Percentiles rank a stretch among this genome's conserved stretches.
These are phyloP conservation scores for Perca flavescens DNA, from an alignment of 2,113 vertebrate genomes.

Conservation along the genomic window DNA sequence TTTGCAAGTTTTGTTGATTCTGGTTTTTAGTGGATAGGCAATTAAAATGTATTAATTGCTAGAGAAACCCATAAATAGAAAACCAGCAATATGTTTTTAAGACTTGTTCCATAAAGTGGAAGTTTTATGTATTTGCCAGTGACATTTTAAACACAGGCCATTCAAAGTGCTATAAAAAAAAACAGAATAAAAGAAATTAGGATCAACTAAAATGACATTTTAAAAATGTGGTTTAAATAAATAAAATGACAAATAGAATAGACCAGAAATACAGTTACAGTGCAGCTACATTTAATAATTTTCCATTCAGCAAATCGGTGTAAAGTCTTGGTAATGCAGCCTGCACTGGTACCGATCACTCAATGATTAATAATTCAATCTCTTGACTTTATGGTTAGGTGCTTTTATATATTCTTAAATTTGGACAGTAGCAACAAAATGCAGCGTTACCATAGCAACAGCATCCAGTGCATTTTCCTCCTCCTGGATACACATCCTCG, in stretches of 20 bases:
- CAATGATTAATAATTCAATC: conserved; percentile 14
- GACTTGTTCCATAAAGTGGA: neutral
- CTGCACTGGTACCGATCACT: conserved; percentile 5
- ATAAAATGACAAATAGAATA: neutral
- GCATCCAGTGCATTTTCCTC: conserved; percentile 76
- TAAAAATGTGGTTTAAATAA: neutral
- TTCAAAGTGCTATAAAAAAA: neutral
- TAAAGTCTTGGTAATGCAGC: neutral
- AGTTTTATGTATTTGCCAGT: neutral
- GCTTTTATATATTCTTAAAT: conserved; percentile 29
- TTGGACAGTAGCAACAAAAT: conserved; percentile 39
- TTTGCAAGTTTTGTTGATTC: neutral
- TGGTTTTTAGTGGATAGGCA: neutral
- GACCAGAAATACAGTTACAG: neutral
- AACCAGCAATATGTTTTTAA: neutral
- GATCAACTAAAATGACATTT: neutral
- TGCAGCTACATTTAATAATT: neutral
- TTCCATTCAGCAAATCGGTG: neutral
- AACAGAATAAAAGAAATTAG: neutral
- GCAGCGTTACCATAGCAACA: conserved; percentile 86
- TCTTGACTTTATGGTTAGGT: neutral
- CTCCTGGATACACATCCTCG: conserved; percentile 71
- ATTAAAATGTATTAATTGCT: neutral
- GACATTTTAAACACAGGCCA: neutral
- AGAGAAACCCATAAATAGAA: neutral